Evolutionary conservation across 2,888 invertebrate species (phyloP).

Genomic region (Tinea trinotella): DNA sequence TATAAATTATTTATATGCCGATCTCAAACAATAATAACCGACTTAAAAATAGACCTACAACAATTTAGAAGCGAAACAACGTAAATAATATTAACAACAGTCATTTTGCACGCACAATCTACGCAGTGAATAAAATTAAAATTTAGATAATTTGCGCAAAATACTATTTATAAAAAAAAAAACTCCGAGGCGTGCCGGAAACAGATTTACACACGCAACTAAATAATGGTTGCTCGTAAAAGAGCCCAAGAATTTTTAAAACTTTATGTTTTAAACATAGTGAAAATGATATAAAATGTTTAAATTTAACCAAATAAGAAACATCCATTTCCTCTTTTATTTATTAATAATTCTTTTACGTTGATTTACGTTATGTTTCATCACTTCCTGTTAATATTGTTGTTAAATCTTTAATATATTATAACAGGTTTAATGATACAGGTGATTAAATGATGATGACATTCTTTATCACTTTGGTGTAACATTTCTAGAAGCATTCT

Average conservation of each 20-base stretch:
- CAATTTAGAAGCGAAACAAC: neutral
- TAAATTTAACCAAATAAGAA: neutral
- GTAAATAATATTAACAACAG: neutral
- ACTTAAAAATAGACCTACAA: too few species aligned
- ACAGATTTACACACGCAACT: conserved; percentile 20
- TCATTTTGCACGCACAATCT: neutral
- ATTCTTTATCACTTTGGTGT: too few species aligned
- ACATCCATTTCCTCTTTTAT: neutral
- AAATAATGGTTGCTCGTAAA: neutral
- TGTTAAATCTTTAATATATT: too few species aligned
- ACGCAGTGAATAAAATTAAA: conserved; percentile 7
- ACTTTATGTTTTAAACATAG: neutral
- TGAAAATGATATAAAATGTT: neutral
- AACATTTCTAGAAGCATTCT: too few species aligned
- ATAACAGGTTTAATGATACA: too few species aligned
- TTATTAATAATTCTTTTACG: neutral
- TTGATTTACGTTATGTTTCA: neutral
- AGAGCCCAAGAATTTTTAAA: neutral
- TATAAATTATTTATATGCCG: too few species aligned
- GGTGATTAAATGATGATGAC: too few species aligned
- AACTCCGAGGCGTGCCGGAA: conserved; percentile 41
- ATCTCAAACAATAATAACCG: too few species aligned
- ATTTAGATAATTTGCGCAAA: conserved; percentile 19
- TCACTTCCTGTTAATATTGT: neutral
- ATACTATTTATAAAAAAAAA: conserved; percentile 20